A percentile compares a stretch with the other conserved stretches of the same genome.
Evolutionary conservation across 2,113 vertebrate genomes (phyloP).

Genomic region (Cyprinodon brontotheroides): DNA sequence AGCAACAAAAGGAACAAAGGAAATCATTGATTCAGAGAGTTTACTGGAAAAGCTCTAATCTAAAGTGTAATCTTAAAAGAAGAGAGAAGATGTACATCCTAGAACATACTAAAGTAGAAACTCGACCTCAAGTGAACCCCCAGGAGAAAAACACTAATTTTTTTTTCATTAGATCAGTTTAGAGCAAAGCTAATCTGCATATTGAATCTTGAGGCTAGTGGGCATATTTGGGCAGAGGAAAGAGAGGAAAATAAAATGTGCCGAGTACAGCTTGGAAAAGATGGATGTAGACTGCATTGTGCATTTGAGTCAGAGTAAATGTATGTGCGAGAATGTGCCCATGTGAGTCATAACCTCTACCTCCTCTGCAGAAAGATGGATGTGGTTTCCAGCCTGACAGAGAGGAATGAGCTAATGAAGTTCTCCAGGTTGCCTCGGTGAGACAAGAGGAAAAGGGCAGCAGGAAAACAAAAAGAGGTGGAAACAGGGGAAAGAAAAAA

Average conservation of each 20-base stretch:
- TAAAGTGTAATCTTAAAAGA: constrained; percentile 45
- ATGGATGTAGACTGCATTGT: constrained; percentile 43
- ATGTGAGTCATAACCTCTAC: constrained; percentile 63
- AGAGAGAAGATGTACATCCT: constrained; percentile 41
- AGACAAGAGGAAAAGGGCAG: constrained; percentile 35
- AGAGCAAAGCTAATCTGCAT: constrained; percentile 34
- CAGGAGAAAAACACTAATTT: constrained; percentile 30
- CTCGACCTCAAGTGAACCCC: constrained; percentile 21
- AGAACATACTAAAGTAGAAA: constrained; percentile 48
- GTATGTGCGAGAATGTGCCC: constrained; percentile 11
- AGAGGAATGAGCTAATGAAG: constrained; percentile 67
- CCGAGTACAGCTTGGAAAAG: constrained; percentile 50
- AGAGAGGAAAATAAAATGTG: constrained; percentile 60
- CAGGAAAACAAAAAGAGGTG: neutral
- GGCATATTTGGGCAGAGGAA: constrained; percentile 58
- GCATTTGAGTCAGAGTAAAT: constrained; percentile 29
- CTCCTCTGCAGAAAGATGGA: constrained; percentile 63
- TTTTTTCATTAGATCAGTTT: constrained; percentile 52
- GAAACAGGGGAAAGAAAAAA: constrained; percentile 9
- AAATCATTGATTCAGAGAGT: constrained; percentile 23
- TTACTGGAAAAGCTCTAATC: constrained; percentile 29
- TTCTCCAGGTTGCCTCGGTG: constrained; percentile 58
- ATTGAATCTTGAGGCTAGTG: constrained; percentile 55
- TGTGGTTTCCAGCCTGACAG: constrained; percentile 67
- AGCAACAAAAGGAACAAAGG: constrained; percentile 1